Evolutionary conservation across 2,888 invertebrate genomes (phyloP), one percentile per base, ranked within the genome.

Genomic region (Agrochola litura): DNA sequence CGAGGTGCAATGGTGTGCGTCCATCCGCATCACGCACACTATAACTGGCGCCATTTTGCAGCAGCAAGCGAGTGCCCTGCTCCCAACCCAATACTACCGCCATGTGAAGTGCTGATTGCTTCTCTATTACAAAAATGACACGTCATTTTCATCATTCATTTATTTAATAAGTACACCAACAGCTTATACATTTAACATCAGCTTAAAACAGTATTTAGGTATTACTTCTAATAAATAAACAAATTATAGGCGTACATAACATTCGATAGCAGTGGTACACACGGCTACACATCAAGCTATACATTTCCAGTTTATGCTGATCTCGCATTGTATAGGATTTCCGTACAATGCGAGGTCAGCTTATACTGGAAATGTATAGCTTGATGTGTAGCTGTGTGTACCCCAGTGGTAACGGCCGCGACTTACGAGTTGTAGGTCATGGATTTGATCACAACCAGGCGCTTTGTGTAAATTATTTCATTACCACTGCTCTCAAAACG

Each of bases 1-100:
- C 96, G 66, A 96, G 91, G 86, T 96, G 96, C 74, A 96, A 90
- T 75, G 95, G 92, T 70, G 94, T 92, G 86, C 96, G 94, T 1
- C 92, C 94, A 49, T 84, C 88, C 9, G 77, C 80, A 90, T 95
- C 95, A 4, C 92, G 89, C 83, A 85, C 90, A 84, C 73, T 77
- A 73, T 78, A 81, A 71, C 85, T 82, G 4, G 95, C 94, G 66
- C 94, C 94, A 82, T 81, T 77, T 43, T 58, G 43, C 64, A 94
- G 80, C 73, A 96, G 89, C 76, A 80, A n/a, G 3, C 4, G 81
- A 78, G 88, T 89, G 74, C 92, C 89, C 0, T 8, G 22, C 43
- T 73, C 91, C 37, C 89, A 89, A 10, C 90, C 92, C 79, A 89
- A 86, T 12, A 91, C 81, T 6, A 91, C 93, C 19, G 95, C 93